These are phyloP conservation scores for Minunthozetes semirufus DNA, from an alignment of 2,888 invertebrate species.

Conservation along the genomic window DNA sequence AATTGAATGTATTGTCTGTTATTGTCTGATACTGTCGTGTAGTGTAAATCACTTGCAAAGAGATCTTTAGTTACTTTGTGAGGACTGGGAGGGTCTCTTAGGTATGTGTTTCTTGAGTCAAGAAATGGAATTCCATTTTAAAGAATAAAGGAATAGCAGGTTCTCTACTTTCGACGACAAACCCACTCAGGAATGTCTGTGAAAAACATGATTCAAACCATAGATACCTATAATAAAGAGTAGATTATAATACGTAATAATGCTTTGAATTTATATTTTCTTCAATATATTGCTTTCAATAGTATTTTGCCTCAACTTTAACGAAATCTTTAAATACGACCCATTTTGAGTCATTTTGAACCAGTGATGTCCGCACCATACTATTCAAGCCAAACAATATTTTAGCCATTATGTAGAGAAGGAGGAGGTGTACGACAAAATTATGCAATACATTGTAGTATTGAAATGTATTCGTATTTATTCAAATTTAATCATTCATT, in stretches of 20 bases:
- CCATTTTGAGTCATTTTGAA: too few relatives aligned
- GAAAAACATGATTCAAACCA: conserved; percentile 4
- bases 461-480: too few relatives aligned
- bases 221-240: neutral
- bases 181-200: conserved; percentile 14
- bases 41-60: conserved; percentile 17
- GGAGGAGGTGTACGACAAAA: too few relatives aligned
- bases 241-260: neutral
- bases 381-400: too few relatives aligned
- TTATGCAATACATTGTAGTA: too few relatives aligned
- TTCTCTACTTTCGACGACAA: conserved; percentile 14
- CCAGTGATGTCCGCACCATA: too few relatives aligned
- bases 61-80: neutral
- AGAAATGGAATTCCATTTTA: conserved; percentile 10
- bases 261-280: neutral
- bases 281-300: neutral
- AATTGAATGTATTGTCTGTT: conserved; percentile 14
- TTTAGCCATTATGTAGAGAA: too few relatives aligned
- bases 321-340: too few relatives aligned
- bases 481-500: too few relatives aligned
- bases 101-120: conserved; percentile 13
- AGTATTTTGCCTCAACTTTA: too few relatives aligned
- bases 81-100: conserved; percentile 21
- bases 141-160: conserved; percentile 20
- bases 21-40: conserved; percentile 17